Evolutionary conservation across 2,888 invertebrate species (phyloP).

Genomic region (Cyrtodaria siliqua): DNA sequence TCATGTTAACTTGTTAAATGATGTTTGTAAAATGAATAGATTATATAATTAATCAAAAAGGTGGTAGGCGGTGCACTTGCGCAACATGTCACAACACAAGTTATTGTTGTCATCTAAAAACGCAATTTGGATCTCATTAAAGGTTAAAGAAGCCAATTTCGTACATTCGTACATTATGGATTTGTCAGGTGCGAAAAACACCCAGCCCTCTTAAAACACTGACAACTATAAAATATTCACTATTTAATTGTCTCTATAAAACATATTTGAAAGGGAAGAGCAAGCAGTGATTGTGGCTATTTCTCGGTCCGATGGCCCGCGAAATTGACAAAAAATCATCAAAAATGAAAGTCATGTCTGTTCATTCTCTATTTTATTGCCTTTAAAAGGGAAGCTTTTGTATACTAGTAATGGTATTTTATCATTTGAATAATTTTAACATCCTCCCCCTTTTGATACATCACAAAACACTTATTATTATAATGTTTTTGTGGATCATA

Average conservation of each 20-base stretch:
- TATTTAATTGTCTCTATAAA: conserved; percentile 41
- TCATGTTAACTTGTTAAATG: no score
- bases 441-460: conserved; percentile 36
- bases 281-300: conserved; percentile 32
- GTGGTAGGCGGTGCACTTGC: no score
- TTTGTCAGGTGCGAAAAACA: not conserved
- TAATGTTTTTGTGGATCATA: conserved; percentile 28
- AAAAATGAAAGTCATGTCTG: conserved; percentile 13
- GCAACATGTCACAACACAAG: no score
- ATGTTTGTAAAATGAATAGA: no score
- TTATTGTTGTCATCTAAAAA: no score
- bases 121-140: no score
- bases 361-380: conserved; percentile 29
- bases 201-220: not conserved
- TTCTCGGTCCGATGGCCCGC: conserved; percentile 42
- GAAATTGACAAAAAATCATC: conserved; percentile 54
- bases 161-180: not conserved
- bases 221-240: conserved; percentile 17
- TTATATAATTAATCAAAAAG: no score
- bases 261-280: conserved; percentile 29
- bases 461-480: conserved; percentile 57
- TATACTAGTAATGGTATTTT: conserved; percentile 57
- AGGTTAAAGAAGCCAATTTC: no score
- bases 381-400: conserved; percentile 49
- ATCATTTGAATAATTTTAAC: conserved; percentile 55